Percentiles rank a stretch among this genome's conserved stretches.
These are phyloP conservation scores for Macropus fuliginosus DNA, from an alignment of 2,797 vertebrate species.

Conservation along the genomic window DNA sequence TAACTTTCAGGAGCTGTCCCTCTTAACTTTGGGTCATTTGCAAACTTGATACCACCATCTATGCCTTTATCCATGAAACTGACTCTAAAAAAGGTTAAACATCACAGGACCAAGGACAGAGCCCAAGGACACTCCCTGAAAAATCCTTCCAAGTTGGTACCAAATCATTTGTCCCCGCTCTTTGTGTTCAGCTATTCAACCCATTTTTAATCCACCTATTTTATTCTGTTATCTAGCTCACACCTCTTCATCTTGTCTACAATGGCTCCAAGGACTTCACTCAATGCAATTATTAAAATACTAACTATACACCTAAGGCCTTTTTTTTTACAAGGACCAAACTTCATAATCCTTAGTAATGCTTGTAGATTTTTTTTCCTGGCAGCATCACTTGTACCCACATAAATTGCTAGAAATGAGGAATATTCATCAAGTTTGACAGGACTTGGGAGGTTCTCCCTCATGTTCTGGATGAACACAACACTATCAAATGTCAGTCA, in stretches of 20 bases:
- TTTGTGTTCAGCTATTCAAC: not conserved
- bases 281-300: not conserved
- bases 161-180: not conserved
- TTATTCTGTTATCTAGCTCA: not conserved
- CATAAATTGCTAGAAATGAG: not conserved
- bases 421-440: not conserved
- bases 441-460: not conserved
- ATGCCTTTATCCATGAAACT: not conserved
- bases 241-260: not conserved
- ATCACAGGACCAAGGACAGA: not conserved
- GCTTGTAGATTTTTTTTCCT: not conserved
- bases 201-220: not conserved
- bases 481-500: not conserved
- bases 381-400: not conserved
- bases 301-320: not conserved
- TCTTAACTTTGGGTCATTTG: not conserved
- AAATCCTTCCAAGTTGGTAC: not conserved
- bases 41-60: not conserved
- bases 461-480: not conserved
- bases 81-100: not conserved
- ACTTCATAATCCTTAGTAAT: not conserved
- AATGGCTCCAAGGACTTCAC: not conserved
- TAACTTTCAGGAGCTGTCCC: not conserved
- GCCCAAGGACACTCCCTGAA: not conserved
- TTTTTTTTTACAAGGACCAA: not conserved